Evolutionary conservation across 2,797 vertebrate species (phyloP).

Genomic region (Acanthis flammea): DNA sequence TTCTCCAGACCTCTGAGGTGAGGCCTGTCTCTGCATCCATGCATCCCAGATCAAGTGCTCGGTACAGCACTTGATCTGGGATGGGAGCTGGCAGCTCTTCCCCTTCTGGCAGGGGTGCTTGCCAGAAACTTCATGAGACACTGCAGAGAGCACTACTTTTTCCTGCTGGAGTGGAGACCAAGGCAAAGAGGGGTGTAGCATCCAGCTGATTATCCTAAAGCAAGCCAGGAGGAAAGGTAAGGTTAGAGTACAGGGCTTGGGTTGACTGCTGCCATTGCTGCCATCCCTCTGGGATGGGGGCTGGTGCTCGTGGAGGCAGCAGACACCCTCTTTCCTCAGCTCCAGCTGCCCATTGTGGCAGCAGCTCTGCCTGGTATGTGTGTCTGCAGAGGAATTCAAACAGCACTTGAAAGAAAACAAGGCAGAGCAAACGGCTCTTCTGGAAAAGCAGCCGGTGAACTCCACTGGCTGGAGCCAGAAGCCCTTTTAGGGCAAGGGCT

Average conservation of each 20-base stretch:
- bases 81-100: background rate
- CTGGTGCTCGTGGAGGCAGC: background rate
- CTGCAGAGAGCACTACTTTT: background rate
- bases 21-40: background rate
- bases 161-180: background rate
- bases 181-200: background rate
- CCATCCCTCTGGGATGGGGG: background rate
- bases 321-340: background rate
- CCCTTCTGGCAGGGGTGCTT: background rate
- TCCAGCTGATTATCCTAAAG: background rate
- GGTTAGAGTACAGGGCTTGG: background rate
- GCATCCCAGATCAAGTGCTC: background rate
- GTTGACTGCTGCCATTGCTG: background rate
- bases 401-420: conserved; percentile 1
- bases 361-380: background rate
- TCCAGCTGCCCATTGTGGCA: background rate
- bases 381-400: background rate
- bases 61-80: background rate
- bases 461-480: background rate
- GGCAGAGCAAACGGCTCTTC: background rate
- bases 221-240: background rate
- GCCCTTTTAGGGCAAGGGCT: conserved; percentile 4
- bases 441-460: background rate
- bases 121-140: background rate
- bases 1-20: background rate